These are phyloP conservation scores for Semotilus atromaculatus DNA, from an alignment of 2,797 vertebrate species.

Conservation along the genomic window DNA sequence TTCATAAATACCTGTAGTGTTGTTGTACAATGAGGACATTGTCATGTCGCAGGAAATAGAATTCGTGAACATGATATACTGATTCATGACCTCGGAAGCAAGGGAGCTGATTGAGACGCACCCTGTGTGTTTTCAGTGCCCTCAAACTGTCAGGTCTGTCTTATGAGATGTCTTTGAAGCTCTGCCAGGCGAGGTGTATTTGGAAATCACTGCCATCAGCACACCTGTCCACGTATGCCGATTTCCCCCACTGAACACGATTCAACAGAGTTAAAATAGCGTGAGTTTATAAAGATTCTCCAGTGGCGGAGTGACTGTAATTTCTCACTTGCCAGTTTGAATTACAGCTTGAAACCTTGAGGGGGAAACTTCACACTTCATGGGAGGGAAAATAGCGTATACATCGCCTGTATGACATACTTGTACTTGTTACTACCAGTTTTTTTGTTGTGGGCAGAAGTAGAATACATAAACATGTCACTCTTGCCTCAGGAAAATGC, in stretches of 20 bases:
- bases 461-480: background rate
- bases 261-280: constrained; percentile 15
- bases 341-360: constrained; percentile 23
- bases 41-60: background rate
- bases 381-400: background rate
- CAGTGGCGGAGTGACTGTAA: background rate
- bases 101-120: background rate
- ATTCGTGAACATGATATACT: background rate
- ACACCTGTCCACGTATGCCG: constrained; percentile 13
- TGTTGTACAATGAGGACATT: background rate
- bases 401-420: background rate
- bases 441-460: constrained; percentile 2
- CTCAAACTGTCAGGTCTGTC: constrained; percentile 28
- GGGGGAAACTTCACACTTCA: constrained; percentile 11
- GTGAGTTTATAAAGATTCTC: background rate
- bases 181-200: constrained; percentile 17
- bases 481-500: background rate
- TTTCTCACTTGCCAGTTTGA: constrained; percentile 18
- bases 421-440: constrained; percentile 5
- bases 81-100: background rate
- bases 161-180: constrained; percentile 42
- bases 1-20: background rate
- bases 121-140: background rate
- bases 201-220: constrained; percentile 32
- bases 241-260: constrained; percentile 29